Evolutionary conservation across 2,888 invertebrate species (phyloP), one percentile per base, ranked within the genome.

Genomic region (Blastobasis lacticolella): DNA sequence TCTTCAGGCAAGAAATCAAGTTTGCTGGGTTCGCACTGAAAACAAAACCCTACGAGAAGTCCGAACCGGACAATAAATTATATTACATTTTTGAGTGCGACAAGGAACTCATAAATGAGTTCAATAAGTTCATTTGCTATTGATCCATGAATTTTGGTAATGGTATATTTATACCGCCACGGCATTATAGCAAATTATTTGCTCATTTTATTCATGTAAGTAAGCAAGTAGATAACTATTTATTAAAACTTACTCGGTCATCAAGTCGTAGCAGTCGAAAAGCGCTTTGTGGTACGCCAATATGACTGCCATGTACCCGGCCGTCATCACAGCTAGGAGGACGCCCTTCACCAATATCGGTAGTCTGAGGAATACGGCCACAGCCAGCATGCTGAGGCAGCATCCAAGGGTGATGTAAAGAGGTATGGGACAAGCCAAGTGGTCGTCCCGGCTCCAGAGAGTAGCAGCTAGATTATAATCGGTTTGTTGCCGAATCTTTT

Each of bases 361-460:
- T 49, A 97, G 89, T 57, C 91, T 89, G 49, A 97, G 89, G 80
- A 97, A 97, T 54, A 96, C 92, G 0, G 96, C 94, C 38, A 96
- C 94, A 0, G 95, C 92, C 53, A 97, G 89, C 82, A 94, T 95
- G 50, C 95, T 94, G 60, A 97, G 90, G 50, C 95, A 92, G 65
- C 96, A 95, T 8, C 95, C 95, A 9, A 97, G 82, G 5, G 95
- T 93, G 45, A 97, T 94, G 79, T 97, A 97, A 54, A 96, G 93
- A 0, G 97, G 97, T 51, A 96, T 84, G 0, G 95, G 94, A 67
- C 96, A 96, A 10, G 93, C 92, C 49, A 95, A 89, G 73, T 96
- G 95, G 56, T 94, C 92, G 47, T 83, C 81, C 23, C 78, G 78
- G 42, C 84, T 81, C 82, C 88, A 88, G 0, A 88, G 57, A 0